Base-by-base conservation (phyloP, 2,797 vertebrate genomes). In the Forpus xanthops region DNA sequence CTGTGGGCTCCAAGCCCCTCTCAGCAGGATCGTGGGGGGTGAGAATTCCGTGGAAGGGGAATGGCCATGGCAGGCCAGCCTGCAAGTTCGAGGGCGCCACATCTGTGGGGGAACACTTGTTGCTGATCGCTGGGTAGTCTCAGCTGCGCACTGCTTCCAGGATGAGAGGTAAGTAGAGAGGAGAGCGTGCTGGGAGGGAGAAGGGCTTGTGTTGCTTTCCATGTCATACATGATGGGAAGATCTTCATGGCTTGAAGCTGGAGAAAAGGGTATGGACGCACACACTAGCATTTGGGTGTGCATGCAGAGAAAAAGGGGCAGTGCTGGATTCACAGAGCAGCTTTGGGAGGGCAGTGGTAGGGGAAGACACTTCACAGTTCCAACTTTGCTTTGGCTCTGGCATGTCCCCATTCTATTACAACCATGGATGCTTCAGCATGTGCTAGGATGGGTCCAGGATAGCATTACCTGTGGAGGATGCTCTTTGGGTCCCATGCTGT, bases 1-100 rank as follows among this genome's bases (percentile, higher is more conserved):
- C 66, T 99, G 99, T 31, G 99, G 99, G 41, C 96, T 99, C 74
- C 98, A 98, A 89, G 98, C 97, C 45, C 98, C 98, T 72, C 97
- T 98, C 60, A 98, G 96, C 81, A 98, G 99, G 23, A 98, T 99
- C 3, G 98, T 99, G 72, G 98, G 98, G 1, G 99, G 99, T 39
- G 85, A 64, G 1, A 77, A 98, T 25, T 98, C 99, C 23, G 94
- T 97, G 0, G 98, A 99, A 96, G 99, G 99, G 6, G 99, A 99
- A 97, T 99, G 99, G 99, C 99, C 99, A 0, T 99, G 99, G 99
- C 99, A 99, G 98, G 99, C 98, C 87, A 99, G 99, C 90, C 98
- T 99, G 65, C 99, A 99, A 97, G 97, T 99, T 25, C 97, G 96
- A 13, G 99, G 99, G 4, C 97, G 50, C 13, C 99, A 99, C 96